phyloP scores from a whole-genome alignment of 2,113 vertebrate genomes.

The Salvator merianae region DNA sequence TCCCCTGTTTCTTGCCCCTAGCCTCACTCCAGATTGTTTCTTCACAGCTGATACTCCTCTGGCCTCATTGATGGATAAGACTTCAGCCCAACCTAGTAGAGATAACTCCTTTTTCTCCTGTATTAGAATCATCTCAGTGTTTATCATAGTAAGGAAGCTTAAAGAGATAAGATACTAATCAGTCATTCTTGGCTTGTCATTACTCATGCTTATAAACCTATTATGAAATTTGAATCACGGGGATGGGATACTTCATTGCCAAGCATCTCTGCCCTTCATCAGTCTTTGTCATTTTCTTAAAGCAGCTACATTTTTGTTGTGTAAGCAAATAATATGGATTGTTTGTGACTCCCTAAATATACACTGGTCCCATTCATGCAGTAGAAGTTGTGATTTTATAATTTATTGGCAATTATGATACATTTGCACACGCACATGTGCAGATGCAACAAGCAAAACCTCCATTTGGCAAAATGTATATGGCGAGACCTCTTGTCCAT shows the following conservation, averaged over 20 bases:
- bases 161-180: constrained; percentile 54
- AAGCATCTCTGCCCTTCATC: not conserved
- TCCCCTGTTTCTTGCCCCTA: no score
- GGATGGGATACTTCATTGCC: not conserved
- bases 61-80: constrained; percentile 32
- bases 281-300: constrained; percentile 13
- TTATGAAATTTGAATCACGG: constrained; percentile 6
- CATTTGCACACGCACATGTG: no score
- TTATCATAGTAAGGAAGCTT: constrained; percentile 44
- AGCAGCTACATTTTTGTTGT: not conserved
- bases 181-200: constrained; percentile 10
- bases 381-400: no score
- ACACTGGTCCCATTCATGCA: no score
- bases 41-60: not conserved
- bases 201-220: constrained; percentile 45
- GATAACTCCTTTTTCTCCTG: constrained; percentile 33
- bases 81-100: not conserved
- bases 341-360: not conserved
- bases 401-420: no score
- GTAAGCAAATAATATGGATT: not conserved
- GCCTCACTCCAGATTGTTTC: not conserved
- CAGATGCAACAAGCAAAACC: no score
- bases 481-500: no score
- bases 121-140: constrained; percentile 41
- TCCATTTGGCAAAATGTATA: no score